A percentile compares a stretch with the other conserved stretches of the same genome.
Evolutionary conservation across 2,113 vertebrate genomes (phyloP).

Genomic region (Myrmecobius fasciatus): DNA sequence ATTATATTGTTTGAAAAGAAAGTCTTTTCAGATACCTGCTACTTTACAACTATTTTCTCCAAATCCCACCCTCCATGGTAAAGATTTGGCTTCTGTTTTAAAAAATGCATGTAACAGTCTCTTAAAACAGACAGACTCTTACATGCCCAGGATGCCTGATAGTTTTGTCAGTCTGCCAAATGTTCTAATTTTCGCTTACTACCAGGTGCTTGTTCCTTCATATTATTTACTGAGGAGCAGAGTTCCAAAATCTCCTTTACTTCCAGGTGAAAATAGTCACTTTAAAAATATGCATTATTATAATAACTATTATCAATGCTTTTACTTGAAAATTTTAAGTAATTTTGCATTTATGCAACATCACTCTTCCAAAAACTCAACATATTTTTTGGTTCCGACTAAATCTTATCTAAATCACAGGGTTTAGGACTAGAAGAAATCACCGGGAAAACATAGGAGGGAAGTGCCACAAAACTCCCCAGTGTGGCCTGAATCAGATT

Average conservation of each 20-base stretch:
- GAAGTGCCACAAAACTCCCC: background rate
- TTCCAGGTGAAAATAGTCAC: background rate
- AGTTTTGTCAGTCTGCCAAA: constrained; percentile 62
- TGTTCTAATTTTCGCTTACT: constrained; percentile 58
- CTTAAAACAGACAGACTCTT: constrained; percentile 67
- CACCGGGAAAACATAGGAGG: background rate
- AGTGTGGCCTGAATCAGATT: background rate
- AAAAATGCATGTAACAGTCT: constrained; percentile 72
- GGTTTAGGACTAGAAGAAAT: background rate
- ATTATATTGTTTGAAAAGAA: constrained; percentile 51
- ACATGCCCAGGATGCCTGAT: constrained; percentile 41
- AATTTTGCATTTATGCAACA: background rate
- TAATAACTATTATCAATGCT: background rate
- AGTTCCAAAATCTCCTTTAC: constrained; percentile 25
- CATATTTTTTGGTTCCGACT: background rate
- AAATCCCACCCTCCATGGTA: constrained; percentile 33
- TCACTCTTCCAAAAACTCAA: background rate
- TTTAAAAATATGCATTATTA: background rate
- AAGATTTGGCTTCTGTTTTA: constrained; percentile 62
- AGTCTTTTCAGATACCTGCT: constrained; percentile 43
- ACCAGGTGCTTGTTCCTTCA: constrained; percentile 42
- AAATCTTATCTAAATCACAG: background rate
- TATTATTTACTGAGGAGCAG: constrained; percentile 49
- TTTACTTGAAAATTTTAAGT: background rate
- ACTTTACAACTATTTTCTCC: constrained; percentile 52